Conservation (phyloP, 2,113 vertebrate genomes). For the Brienomyrus brachyistius region DNA sequence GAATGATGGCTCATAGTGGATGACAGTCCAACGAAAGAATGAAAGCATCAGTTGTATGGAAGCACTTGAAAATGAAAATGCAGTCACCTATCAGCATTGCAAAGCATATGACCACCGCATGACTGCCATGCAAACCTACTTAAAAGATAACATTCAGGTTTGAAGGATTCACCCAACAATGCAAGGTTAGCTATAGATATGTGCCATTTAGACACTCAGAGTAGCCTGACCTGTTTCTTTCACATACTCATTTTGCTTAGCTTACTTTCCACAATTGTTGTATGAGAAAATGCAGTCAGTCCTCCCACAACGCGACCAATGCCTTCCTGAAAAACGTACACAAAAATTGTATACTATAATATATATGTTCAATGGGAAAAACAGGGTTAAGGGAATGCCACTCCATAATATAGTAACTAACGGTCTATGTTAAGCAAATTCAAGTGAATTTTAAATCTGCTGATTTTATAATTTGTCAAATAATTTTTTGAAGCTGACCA, state of each 20-base stretch:
- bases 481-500: neutral
- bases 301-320: neutral
- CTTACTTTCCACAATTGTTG: neutral
- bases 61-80: neutral
- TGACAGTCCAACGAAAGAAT: neutral
- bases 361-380: neutral
- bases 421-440: neutral
- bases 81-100: neutral
- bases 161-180: neutral
- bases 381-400: neutral
- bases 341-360: neutral
- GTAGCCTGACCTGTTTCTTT: neutral
- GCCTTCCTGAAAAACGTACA: neutral
- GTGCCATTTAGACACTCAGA: neutral
- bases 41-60: neutral
- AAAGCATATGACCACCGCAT: neutral
- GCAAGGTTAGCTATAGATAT: neutral
- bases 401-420: neutral
- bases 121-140: neutral
- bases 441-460: neutral
- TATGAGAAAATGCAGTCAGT: neutral
- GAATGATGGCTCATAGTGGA: neutral
- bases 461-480: neutral
- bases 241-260: neutral
- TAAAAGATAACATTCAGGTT: neutral